phyloP scores from a whole-genome alignment of 1,140 invertebrate species.

The Drosophila neocordata region DNA sequence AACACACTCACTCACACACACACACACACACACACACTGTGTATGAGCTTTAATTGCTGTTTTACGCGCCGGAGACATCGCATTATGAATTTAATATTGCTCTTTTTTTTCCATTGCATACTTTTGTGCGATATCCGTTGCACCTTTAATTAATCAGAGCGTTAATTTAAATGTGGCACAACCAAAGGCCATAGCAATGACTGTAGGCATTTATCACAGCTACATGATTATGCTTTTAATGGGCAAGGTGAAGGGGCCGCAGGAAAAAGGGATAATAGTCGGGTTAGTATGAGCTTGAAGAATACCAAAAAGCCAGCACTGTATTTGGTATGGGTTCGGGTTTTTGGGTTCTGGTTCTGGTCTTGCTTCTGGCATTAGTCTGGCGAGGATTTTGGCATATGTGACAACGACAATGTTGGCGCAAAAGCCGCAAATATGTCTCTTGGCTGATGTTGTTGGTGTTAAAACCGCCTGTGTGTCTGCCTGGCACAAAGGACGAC shows the following conservation, averaged over 20 bases:
- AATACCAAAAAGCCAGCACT: background rate
- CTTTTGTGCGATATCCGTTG: conserved; percentile 32
- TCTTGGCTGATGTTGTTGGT: conserved; percentile 40
- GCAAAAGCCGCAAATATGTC: conserved; percentile 78
- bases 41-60: conserved; percentile 65
- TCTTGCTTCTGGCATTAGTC: background rate
- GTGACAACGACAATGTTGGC: conserved; percentile 75
- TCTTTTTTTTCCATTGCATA: conserved; percentile 38
- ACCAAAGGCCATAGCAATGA: conserved; percentile 30
- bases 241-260: conserved; percentile 41
- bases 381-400: conserved; percentile 46
- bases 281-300: conserved; percentile 33
- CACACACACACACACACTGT: conserved; percentile 1
- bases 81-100: conserved; percentile 69
- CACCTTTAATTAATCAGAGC: conserved; percentile 72
- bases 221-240: conserved; percentile 79
- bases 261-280: conserved; percentile 11
- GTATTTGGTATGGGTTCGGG: conserved; percentile 9
- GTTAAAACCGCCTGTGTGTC: conserved; percentile 21
- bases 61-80: conserved; percentile 52
- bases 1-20: background rate
- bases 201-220: conserved; percentile 72
- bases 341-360: conserved; percentile 1
- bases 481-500: conserved; percentile 37
- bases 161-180: conserved; percentile 38